A percentile compares a stretch with the other conserved stretches of the same genome.
Evolutionary conservation across 2,888 invertebrate species (phyloP).

Genomic region (Dolichomitus sp.): DNA sequence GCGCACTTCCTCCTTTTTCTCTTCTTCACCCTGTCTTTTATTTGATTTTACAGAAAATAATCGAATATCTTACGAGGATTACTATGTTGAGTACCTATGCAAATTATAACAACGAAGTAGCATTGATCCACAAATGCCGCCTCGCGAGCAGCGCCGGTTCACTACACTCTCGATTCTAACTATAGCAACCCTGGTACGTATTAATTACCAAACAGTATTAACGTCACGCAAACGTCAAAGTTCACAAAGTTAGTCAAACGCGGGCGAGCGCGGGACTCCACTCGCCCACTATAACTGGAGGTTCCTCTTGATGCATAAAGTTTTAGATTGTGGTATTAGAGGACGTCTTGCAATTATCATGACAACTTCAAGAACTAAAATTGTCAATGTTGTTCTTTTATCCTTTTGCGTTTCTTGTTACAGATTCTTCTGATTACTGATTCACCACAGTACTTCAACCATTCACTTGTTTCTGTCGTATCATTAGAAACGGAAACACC

Average conservation of each 20-base stretch:
- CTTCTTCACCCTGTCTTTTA: background rate
- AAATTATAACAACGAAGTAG: background rate
- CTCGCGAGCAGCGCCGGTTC: constrained; percentile 5
- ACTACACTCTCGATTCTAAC: constrained; percentile 5
- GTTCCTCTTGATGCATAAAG: constrained; percentile 55
- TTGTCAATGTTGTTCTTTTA: background rate
- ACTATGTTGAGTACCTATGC: background rate
- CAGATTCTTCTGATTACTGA: background rate
- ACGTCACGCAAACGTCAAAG: constrained; percentile 50
- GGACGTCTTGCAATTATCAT: background rate
- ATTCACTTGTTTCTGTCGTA: background rate
- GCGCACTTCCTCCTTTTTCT: constrained; percentile 27
- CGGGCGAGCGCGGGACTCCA: constrained; percentile 21
- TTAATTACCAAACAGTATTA: constrained; percentile 57
- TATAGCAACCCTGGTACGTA: constrained; percentile 36
- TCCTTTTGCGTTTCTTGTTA: background rate
- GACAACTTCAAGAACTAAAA: background rate
- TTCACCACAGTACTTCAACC: background rate
- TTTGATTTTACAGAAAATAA: background rate
- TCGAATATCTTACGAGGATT: background rate
- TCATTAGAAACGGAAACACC: background rate
- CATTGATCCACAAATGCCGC: constrained; percentile 13
- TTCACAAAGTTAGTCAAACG: constrained; percentile 58
- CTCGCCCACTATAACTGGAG: constrained; percentile 44
- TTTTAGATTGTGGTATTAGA: constrained; percentile 20